These are phyloP conservation scores for Otolemur crassicaudatus DNA, from an alignment of 2,797 vertebrate genomes.

Conservation along the genomic window DNA sequence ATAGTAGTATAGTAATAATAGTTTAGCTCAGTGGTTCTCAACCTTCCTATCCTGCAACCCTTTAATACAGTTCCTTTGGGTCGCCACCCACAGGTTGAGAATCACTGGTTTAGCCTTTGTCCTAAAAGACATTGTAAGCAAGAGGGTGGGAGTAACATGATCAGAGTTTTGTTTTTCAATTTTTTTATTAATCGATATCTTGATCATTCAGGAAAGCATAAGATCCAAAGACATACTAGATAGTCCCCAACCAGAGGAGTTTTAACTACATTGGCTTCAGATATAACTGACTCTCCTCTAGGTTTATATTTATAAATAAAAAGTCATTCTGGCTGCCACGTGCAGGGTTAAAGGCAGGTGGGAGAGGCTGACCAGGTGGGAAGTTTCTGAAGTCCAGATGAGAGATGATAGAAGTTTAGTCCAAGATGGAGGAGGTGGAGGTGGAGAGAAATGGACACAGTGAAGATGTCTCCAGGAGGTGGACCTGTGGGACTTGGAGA, in stretches of 20 bases:
- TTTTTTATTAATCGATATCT: slow-evolving; percentile 14
- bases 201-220: slow-evolving; percentile 5
- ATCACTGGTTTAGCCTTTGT: not conserved
- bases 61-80: too few species aligned
- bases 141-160: not conserved
- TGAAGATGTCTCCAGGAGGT: too few species aligned
- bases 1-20: not conserved
- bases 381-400: not conserved
- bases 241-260: not conserved
- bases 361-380: not conserved
- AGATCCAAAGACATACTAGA: not conserved
- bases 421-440: not conserved
- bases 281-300: not conserved
- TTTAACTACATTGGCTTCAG: slow-evolving; percentile 42
- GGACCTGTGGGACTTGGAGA: rapidly evolving
- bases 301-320: slow-evolving; percentile 59
- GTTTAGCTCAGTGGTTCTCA: not conserved
- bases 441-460: not conserved
- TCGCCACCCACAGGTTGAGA: too few species aligned
- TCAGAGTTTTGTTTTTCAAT: slow-evolving; percentile 16
- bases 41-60: too few species aligned
- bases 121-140: slow-evolving; percentile 29
- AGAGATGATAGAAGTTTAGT: not conserved
- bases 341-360: not conserved
- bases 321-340: not conserved